Evolutionary conservation across 2,113 vertebrate genomes (phyloP).

Genomic region (Phocoena sinus): DNA sequence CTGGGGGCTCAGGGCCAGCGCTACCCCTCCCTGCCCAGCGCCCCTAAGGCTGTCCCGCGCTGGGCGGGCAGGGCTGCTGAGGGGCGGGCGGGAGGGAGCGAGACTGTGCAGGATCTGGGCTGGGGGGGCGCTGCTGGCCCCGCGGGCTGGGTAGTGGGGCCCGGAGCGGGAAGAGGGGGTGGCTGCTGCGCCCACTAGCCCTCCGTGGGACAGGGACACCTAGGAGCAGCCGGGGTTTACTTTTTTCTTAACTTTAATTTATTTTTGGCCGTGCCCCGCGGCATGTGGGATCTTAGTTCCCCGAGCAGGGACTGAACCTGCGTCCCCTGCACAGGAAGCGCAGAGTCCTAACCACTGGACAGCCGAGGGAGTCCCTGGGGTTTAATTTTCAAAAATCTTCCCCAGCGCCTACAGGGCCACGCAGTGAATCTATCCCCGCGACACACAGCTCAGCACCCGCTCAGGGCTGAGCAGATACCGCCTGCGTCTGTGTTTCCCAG

Average conservation of each 20-base stretch:
- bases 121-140: no score
- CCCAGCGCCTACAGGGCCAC: rapidly evolving
- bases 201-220: rapidly evolving
- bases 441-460: not conserved
- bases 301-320: rapidly evolving
- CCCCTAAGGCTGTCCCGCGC: not conserved
- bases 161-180: no score
- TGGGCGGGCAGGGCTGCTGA: not conserved
- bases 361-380: not conserved
- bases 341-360: not conserved
- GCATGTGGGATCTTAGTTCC: not conserved
- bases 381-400: not conserved
- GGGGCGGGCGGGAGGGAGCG: not conserved
- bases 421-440: rapidly evolving
- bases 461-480: no score
- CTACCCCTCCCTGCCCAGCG: rapidly evolving
- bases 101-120: rapidly evolving
- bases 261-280: rapidly evolving
- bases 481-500: no score
- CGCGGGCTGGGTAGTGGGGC: not conserved
- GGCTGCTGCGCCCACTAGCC: not conserved
- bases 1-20: not conserved
- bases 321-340: not conserved
- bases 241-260: not conserved
- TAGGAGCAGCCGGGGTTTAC: not conserved